These are phyloP conservation scores for Cisticola juncidis DNA, from an alignment of 2,113 vertebrate species.

Conservation along the genomic window DNA sequence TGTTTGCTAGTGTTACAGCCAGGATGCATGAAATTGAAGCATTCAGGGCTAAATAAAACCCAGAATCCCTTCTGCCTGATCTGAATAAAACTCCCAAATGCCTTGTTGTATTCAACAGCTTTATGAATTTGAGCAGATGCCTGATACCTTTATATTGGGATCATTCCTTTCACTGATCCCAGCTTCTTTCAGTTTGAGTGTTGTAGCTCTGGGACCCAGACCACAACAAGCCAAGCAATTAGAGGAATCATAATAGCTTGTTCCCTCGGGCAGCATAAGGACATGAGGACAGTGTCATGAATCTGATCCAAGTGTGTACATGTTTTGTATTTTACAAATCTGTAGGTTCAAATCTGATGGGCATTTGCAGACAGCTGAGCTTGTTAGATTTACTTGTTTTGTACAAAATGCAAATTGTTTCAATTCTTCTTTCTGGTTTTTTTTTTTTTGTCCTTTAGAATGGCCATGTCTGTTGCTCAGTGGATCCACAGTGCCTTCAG, in stretches of 20 bases:
- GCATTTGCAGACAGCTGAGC: not conserved
- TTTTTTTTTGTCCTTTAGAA: constrained; percentile 77
- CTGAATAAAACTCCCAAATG: not conserved
- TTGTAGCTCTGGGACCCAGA: not conserved
- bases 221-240: not conserved
- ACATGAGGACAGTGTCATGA: not conserved
- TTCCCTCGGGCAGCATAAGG: not conserved
- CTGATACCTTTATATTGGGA: not conserved
- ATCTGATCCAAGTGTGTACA: not conserved
- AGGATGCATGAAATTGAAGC: not conserved
- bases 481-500: constrained; percentile 99
- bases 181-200: not conserved
- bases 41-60: not conserved
- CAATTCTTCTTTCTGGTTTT: not conserved
- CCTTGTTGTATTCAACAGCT: not conserved
- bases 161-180: not conserved
- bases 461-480: constrained; percentile 97
- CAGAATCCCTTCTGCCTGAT: not conserved
- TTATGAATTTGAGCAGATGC: not conserved
- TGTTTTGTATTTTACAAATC: not conserved
- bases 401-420: not conserved
- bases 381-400: not conserved
- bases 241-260: not conserved
- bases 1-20: not conserved
- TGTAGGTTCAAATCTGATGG: not conserved